Evolutionary conservation across 30 jellyfish, hydroid and myxozoan genomes (phyloP).

Genomic region (Rhopilema esculentum): DNA sequence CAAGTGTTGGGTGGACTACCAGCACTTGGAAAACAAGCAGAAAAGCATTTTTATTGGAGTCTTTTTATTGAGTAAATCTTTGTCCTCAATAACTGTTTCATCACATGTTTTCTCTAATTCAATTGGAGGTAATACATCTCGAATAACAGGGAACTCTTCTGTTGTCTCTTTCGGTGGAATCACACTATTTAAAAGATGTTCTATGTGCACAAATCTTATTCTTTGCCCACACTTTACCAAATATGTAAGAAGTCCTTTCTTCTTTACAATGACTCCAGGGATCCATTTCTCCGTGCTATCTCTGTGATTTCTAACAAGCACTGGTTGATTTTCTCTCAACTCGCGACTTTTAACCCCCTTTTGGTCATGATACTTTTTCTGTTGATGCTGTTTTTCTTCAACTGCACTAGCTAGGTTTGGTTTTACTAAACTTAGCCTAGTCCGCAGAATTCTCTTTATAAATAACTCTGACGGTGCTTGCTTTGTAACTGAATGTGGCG

Average conservation of each 20-base stretch:
- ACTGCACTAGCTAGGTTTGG: slow-evolving; percentile 50
- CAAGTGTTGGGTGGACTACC: too few relatives aligned
- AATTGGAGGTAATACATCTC: slow-evolving; percentile 27
- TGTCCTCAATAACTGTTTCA: slow-evolving; percentile 31
- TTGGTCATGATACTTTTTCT: too few relatives aligned
- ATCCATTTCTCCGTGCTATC: too few relatives aligned
- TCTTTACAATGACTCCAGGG: too few relatives aligned
- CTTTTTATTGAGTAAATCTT: too few relatives aligned
- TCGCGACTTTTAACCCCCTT: too few relatives aligned
- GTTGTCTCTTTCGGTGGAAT: slow-evolving; percentile 48
- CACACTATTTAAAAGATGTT: slow-evolving; percentile 35
- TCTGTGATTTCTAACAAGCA: too few relatives aligned
- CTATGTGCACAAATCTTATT: slow-evolving; percentile 53
- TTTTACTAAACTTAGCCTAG: slow-evolving; percentile 38
- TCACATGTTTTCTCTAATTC: slow-evolving; percentile 47
- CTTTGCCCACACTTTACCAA: too few relatives aligned
- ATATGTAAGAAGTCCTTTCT: too few relatives aligned
- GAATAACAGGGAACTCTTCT: slow-evolving; percentile 41
- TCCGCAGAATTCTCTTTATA: slow-evolving; percentile 45
- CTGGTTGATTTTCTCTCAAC: too few relatives aligned
- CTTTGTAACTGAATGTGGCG: slow-evolving; percentile 63
- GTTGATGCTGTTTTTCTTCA: slow-evolving; percentile 60
- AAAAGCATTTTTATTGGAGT: too few relatives aligned
- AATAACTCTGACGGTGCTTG: slow-evolving; percentile 78
- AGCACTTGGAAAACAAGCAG: too few relatives aligned